These are phyloP conservation scores for Cyprinodon tularosa DNA, from an alignment of 2,113 vertebrate species.

Conservation along the genomic window DNA sequence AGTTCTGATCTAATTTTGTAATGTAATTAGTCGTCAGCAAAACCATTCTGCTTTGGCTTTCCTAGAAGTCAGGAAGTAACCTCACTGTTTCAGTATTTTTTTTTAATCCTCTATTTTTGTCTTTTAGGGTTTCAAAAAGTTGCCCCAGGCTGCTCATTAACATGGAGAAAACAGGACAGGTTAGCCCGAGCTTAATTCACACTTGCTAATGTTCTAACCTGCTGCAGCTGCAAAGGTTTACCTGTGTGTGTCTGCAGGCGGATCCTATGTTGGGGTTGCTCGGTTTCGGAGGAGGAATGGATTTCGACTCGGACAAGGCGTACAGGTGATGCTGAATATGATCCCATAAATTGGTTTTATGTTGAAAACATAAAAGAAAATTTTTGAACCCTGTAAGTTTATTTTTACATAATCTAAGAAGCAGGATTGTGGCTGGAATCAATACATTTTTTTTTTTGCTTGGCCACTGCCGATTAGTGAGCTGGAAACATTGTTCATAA, in stretches of 20 bases:
- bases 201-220: not conserved
- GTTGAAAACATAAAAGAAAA: not conserved
- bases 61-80: not conserved
- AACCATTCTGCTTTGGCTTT: not conserved
- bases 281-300: slow-evolving; percentile 88
- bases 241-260: slow-evolving; percentile 68
- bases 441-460: not conserved
- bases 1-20: not conserved
- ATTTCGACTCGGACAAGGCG: slow-evolving; percentile 93
- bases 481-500: not conserved
- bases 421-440: too few relatives aligned
- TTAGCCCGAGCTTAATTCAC: slow-evolving; percentile 48
- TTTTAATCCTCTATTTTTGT: not conserved
- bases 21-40: not conserved
- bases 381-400: too few relatives aligned
- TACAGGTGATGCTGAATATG: slow-evolving; percentile 83
- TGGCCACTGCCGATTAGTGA: not conserved
- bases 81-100: not conserved
- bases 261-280: slow-evolving; percentile 85
- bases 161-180: slow-evolving; percentile 91
- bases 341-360: not conserved
- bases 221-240: not conserved
- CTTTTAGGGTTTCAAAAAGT: slow-evolving; percentile 82
- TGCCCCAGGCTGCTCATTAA: slow-evolving; percentile 92
- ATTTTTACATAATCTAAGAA: too few relatives aligned